Evolutionary conservation across 2,888 invertebrate genomes (phyloP).

Genomic region (Stenolophus ochropezus): DNA sequence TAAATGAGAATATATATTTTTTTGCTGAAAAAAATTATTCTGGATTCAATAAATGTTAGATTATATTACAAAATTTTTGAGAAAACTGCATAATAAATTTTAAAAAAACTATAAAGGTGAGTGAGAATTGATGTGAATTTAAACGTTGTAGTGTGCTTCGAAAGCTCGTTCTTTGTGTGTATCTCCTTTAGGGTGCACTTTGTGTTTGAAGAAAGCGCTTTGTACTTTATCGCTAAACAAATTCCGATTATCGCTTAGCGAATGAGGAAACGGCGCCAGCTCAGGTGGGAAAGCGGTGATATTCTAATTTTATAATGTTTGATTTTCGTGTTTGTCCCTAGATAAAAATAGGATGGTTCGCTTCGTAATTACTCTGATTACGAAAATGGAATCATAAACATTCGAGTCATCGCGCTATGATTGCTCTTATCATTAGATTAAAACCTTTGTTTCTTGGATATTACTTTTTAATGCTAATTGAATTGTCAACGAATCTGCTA

Average conservation of each 20-base stretch:
- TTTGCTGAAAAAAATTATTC: too few species aligned
- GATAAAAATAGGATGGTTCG: slow-evolving; percentile 7
- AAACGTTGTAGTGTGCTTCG: too few species aligned
- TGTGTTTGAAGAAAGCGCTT: slow-evolving; percentile 40
- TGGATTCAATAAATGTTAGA: too few species aligned
- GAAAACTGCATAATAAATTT: too few species aligned
- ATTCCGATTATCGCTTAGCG: slow-evolving; percentile 21
- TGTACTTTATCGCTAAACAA: slow-evolving; percentile 40
- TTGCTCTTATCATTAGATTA: background rate
- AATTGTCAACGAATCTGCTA: background rate
- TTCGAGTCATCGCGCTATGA: background rate
- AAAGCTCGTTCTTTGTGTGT: too few species aligned
- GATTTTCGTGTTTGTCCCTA: slow-evolving; percentile 12
- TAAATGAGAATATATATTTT: too few species aligned
- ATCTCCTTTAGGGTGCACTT: background rate
- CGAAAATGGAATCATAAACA: slow-evolving; percentile 1
- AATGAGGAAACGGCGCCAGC: slow-evolving; percentile 28
- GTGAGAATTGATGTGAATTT: too few species aligned
- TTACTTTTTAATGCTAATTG: slow-evolving; percentile 15
- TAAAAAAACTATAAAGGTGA: too few species aligned
- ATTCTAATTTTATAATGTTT: slow-evolving; percentile 21
- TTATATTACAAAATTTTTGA: too few species aligned
- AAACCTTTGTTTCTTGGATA: slow-evolving; percentile 17
- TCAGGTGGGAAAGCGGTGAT: slow-evolving; percentile 1
- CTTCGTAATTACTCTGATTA: slow-evolving; percentile 13